These are phyloP conservation scores for Hypena proboscidalis DNA, from an alignment of 2,888 invertebrate species.

Conservation along the genomic window DNA sequence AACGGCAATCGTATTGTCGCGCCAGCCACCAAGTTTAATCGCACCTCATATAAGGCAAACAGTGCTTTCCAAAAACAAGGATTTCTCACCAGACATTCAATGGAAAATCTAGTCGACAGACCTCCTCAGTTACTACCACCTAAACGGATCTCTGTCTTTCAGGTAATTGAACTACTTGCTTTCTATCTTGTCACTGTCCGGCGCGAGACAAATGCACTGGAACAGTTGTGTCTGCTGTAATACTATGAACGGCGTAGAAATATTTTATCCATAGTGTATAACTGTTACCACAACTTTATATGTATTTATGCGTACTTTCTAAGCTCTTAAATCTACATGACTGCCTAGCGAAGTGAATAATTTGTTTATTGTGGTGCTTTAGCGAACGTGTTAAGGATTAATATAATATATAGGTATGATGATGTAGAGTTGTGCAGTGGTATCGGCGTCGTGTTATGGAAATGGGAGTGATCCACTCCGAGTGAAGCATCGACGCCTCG, in stretches of 20 bases:
- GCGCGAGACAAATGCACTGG: constrained; percentile 54
- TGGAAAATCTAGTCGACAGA: constrained; percentile 88
- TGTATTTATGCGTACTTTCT: constrained; percentile 70
- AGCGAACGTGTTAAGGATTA: constrained; percentile 56
- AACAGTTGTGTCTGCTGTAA: constrained; percentile 50
- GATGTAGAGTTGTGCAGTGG: too few relatives aligned
- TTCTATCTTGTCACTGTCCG: constrained; percentile 65
- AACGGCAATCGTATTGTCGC: constrained; percentile 86
- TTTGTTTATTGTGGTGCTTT: constrained; percentile 48
- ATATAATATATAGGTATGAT: constrained; percentile 31
- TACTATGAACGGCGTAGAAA: constrained; percentile 42
- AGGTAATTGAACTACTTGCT: constrained; percentile 81
- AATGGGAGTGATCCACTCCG: too few relatives aligned
- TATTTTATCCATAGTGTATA: constrained; percentile 46
- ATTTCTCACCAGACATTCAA: constrained; percentile 87
- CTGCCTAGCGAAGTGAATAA: constrained; percentile 66
- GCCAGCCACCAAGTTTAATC: constrained; percentile 79
- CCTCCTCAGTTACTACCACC: constrained; percentile 79
- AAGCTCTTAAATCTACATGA: constrained; percentile 58
- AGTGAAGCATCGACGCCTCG: constrained; percentile 55
- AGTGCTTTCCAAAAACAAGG: constrained; percentile 74
- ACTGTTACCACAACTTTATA: constrained; percentile 39
- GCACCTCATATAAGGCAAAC: constrained; percentile 66
- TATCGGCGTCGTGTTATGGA: constrained; percentile 46
- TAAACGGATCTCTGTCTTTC: constrained; percentile 82